Base-by-base conservation (phyloP, 37 sponge, comb jelly and placozoan genomes). In the Tethya wilhelma region DNA sequence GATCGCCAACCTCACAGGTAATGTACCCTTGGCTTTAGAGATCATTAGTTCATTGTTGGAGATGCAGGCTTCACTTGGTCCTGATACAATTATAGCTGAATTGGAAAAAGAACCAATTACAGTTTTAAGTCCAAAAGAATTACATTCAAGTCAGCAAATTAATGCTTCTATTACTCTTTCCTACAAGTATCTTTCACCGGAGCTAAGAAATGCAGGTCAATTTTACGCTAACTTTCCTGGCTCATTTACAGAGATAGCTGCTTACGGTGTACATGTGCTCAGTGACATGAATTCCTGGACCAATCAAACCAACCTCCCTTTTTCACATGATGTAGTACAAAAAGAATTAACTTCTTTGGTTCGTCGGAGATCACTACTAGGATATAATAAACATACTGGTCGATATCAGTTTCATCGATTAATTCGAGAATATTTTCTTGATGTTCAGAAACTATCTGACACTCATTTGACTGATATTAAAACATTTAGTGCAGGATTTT, bases 361-460 rank as follows among this genome's bases (percentile, higher is more conserved):
- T n/a, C n/a, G n/a, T n/a, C n/a, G n/a, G n/a, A n/a, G 58, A 34
- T 83, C 84, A 9, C 55, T 83, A 20, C 55, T 83, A 0, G 63
- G 74, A 40, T 45, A 44, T 31, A 60, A 64, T 65, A 36, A 25
- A 29, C 46, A 5, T 0, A 34, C 56, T 37, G 7, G 55, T 14
- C 63, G 84, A 0, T 83, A 83, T 41, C 74, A 64, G 30, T 83
- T 74, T 44, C 84, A 83, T 30, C 43, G 55, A 37, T 56, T 83
- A 41, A 63, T 83, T 7, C n/a, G 37, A 44, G 66, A 46, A 23
- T 83, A 37, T 29, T 83, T 83, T n/a, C 20, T 53, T 33, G 25
- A 23, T 46, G 37, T 55, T 68, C 68, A 80, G 29, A 43, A n/a
- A n/a, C n/a, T n/a, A n/a, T n/a, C n/a, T n/a, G n/a, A n/a, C n/a